Evolutionary conservation across 2,888 invertebrate species (phyloP), one percentile per base, ranked within the genome.

Genomic region (Limenitis camilla): DNA sequence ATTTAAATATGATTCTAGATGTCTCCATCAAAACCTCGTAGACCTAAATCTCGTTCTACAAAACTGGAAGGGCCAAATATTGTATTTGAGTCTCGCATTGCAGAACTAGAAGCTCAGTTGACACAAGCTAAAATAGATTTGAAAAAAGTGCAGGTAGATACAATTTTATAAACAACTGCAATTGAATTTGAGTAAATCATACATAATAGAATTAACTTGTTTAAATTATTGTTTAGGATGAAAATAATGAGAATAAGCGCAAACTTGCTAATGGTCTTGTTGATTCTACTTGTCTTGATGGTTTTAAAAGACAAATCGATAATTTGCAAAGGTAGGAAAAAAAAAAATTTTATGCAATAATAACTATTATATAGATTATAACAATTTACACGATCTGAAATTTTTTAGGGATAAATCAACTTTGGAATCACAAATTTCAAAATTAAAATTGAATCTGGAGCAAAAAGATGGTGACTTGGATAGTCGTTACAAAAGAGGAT

Each of bases 21-120:
- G 36, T 72, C 80, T 32, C 78, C 81, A 32, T 70, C 78, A 1
- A 87, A 85, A 64, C 53, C 69, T 48, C 82, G 80, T 47, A 81
- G 74, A 62, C 60, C 69, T 32, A 82, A 76, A 55, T 59, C 69
- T 30, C 79, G 78, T 9, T 73, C 76, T 3, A 62, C 72, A 5
- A 88, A 85, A 42, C 76, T 93, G 8, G 93, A 93, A 68, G 94
- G 94, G 0, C 94, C 95, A 0, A 92, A 91, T 61, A 94, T 95
- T 53, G 92, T 95, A 27, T 94, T 93, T 68, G 95, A 95, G 74
- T 95, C 95, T 0, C 89, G 94, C 57, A 95, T 95, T 48, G 93
- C 94, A 4, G 95, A 96, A 67, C 72, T 96, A 52, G 95, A 96
- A 69, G 95, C 95, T 0, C 95, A 95, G 65, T 77, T 95, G 40